phyloP scores from a whole-genome alignment of 2,113 vertebrate genomes.

The Chelonoidis abingdonii region DNA sequence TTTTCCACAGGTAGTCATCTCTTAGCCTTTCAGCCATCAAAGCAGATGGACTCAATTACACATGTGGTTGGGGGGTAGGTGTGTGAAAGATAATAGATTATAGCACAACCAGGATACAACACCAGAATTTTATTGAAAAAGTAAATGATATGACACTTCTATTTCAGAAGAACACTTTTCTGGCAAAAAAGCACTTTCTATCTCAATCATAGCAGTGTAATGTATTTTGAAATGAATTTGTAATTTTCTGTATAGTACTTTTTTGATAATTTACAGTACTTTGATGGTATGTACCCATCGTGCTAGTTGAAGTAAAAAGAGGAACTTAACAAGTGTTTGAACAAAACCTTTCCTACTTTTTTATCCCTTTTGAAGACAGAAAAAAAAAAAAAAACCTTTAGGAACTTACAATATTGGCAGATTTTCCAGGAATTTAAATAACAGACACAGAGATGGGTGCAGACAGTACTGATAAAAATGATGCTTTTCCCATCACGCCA shows the following conservation, averaged over 20 bases:
- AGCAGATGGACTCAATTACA: slow-evolving; percentile 58
- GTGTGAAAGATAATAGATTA: background rate
- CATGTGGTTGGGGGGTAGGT: slow-evolving; percentile 36
- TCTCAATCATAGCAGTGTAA: slow-evolving; percentile 89
- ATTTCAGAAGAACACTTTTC: slow-evolving; percentile 82
- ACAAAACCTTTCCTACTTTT: slow-evolving; percentile 96
- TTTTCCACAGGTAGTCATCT: slow-evolving; percentile 39
- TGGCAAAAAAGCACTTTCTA: slow-evolving; percentile 84
- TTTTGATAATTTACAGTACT: slow-evolving; percentile 99
- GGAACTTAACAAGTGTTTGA: slow-evolving; percentile 88
- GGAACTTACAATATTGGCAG: slow-evolving; percentile 67
- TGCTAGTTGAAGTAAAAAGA: slow-evolving; percentile 93
- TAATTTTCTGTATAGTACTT: slow-evolving; percentile 95
- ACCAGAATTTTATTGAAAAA: slow-evolving; percentile 51
- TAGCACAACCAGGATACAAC: slow-evolving; percentile 69
- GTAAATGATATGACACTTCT: slow-evolving; percentile 66
- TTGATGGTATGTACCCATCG: slow-evolving; percentile 95
- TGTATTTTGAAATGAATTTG: slow-evolving; percentile 98
- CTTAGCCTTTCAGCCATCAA: slow-evolving; percentile 50
- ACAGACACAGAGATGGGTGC: slow-evolving; percentile 4
- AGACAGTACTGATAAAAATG: slow-evolving; percentile 24
- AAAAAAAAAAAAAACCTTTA: slow-evolving; percentile 47
- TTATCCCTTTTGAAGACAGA: slow-evolving; percentile 86
- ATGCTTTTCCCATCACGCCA: slow-evolving; percentile 7
- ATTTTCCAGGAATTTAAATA: slow-evolving; percentile 53